Percentiles rank a stretch among this genome's conserved stretches.
Evolutionary conservation across 2,113 vertebrate genomes (phyloP).

Genomic region (Pangasianodon gigas): DNA sequence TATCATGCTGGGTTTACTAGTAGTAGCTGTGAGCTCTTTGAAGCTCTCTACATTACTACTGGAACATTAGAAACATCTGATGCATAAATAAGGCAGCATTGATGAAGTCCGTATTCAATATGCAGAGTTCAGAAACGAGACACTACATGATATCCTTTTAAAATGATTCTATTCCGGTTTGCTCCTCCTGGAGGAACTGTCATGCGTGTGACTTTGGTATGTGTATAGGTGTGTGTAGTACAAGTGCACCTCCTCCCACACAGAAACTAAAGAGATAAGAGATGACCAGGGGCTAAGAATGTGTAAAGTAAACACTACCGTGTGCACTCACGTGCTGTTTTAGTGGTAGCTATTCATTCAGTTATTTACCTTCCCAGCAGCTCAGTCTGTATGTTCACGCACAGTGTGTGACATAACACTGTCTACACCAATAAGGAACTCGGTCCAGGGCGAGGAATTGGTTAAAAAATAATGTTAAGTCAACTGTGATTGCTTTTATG

Average conservation of each 20-base stretch:
- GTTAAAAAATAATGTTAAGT: background rate
- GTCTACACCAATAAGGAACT: background rate
- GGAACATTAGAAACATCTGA: background rate
- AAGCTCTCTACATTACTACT: background rate
- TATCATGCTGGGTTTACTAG: background rate
- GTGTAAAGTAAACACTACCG: conserved; percentile 40
- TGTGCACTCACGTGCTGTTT: conserved; percentile 31
- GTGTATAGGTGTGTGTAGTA: conserved; percentile 16
- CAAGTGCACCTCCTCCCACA: background rate
- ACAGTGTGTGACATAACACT: background rate
- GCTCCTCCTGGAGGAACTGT: background rate
- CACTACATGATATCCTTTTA: background rate
- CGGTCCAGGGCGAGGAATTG: background rate
- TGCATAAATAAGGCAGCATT: background rate
- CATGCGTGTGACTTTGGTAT: background rate
- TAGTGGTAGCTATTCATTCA: conserved; percentile 25
- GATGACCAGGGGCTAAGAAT: conserved; percentile 31
- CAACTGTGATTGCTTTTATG: background rate
- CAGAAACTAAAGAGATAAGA: conserved; percentile 40
- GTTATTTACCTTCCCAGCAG: conserved; percentile 42
- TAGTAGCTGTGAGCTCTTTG: background rate
- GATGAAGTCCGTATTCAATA: background rate
- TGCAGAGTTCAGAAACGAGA: background rate
- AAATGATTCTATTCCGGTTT: background rate
- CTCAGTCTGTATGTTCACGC: background rate